Conservation (phyloP, 2,888 invertebrate species). For the Erebia epiphron region DNA sequence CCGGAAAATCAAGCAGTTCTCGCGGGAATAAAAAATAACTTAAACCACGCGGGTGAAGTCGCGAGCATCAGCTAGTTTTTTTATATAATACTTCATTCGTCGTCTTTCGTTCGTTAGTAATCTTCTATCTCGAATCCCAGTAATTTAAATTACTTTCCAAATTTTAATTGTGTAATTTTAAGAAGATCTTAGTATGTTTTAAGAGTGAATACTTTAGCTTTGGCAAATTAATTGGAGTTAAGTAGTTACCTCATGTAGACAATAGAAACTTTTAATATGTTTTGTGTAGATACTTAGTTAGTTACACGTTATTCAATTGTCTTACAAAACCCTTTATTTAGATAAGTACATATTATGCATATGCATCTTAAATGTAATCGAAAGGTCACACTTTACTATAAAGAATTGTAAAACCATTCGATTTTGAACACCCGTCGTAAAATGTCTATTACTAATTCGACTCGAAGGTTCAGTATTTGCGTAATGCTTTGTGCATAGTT, state of each 20-base stretch:
- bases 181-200: no score
- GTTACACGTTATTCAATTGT: background rate
- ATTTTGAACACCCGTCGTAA: conserved; percentile 23
- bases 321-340: background rate
- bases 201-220: no score
- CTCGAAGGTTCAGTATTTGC: conserved; percentile 16
- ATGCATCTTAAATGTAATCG: conserved; percentile 3
- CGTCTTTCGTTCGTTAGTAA: no score
- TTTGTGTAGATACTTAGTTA: background rate
- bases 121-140: no score
- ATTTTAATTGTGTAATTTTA: no score
- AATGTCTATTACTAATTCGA: conserved; percentile 25
- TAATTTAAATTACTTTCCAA: no score
- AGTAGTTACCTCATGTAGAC: background rate
- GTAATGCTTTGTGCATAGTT: conserved; percentile 13
- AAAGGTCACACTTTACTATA: conserved; percentile 26
- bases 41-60: no score
- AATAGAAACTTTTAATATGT: background rate
- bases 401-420: conserved; percentile 13
- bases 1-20: no score
- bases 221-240: no score
- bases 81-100: no score
- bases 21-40: no score
- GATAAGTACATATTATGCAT: background rate
- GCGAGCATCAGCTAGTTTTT: no score